A percentile compares a stretch with the other conserved stretches of the same genome.
Evolutionary conservation across 2,797 vertebrate species (phyloP).

Genomic region (Lepilemur septentrionalis): DNA sequence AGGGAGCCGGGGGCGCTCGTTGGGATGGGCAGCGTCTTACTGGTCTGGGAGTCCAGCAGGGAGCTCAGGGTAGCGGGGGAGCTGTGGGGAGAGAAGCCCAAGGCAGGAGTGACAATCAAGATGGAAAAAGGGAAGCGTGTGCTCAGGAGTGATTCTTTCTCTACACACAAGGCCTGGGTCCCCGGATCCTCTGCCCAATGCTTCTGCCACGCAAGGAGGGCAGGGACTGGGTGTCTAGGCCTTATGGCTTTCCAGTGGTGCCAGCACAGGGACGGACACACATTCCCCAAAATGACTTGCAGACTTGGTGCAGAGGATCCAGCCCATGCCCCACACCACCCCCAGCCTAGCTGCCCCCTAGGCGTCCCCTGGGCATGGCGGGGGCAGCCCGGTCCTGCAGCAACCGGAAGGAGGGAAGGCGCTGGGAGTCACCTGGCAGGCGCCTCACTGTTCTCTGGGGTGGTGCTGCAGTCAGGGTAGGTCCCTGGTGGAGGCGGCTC

Average conservation of each 20-base stretch:
- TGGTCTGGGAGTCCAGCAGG: neutral
- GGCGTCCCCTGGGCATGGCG: neutral
- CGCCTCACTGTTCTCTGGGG: constrained; percentile 15
- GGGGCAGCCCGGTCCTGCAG: neutral
- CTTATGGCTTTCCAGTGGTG: neutral
- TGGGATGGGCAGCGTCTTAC: neutral
- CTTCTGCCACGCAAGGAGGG: neutral
- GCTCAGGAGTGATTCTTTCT: too few species aligned
- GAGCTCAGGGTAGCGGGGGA: neutral
- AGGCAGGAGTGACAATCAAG: rapidly evolving
- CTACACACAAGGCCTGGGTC: neutral
- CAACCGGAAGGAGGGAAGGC: neutral
- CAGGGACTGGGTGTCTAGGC: neutral
- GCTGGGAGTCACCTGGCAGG: constrained; percentile 73
- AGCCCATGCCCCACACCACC: neutral
- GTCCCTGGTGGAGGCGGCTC: constrained; percentile 64
- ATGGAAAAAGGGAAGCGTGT: rapidly evolving
- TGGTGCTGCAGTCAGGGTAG: constrained; percentile 64
- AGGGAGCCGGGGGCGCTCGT: neutral
- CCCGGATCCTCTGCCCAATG: neutral
- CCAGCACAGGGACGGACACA: neutral
- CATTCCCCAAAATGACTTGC: neutral
- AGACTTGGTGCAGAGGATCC: neutral
- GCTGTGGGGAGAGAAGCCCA: constrained; percentile 19
- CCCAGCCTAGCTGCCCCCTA: neutral